Conservation (phyloP, 2,888 invertebrate species). For the Labia minor region DNA sequence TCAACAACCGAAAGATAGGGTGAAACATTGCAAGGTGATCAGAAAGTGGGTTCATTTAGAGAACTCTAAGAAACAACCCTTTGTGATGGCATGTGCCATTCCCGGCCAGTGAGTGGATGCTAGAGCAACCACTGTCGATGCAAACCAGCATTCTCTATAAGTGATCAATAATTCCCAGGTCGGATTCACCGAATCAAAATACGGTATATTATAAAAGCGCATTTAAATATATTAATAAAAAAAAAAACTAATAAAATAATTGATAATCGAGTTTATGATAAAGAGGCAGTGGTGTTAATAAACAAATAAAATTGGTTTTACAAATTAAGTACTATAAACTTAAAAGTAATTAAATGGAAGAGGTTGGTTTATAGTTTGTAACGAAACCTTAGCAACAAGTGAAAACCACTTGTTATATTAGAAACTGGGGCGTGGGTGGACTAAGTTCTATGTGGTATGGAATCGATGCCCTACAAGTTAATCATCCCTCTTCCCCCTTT, state of each 20-base stretch:
- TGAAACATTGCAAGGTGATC: no score
- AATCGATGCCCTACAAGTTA: neutral
- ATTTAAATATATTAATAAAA: neutral
- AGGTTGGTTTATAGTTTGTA: neutral
- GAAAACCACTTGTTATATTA: constrained; percentile 13
- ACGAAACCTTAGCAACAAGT: constrained; percentile 13
- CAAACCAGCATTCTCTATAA: neutral
- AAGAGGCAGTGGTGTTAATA: no score
- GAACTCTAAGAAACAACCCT: no score
- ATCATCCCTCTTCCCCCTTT: no score
- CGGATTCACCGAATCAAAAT: neutral
- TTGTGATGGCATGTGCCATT: neutral
- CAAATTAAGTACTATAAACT: no score
- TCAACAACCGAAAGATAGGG: no score
- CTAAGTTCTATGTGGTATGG: neutral
- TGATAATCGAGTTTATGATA: no score
- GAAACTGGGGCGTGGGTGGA: neutral
- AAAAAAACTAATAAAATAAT: no score
- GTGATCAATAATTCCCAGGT: constrained; percentile 13
- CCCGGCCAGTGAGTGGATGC: neutral
- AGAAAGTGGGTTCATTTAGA: no score
- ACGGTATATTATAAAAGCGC: neutral
- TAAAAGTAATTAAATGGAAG: neutral
- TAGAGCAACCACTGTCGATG: neutral
- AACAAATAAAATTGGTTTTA: no score